Conservation (phyloP, 2,113 vertebrate species). For the Silurus meridionalis region DNA sequence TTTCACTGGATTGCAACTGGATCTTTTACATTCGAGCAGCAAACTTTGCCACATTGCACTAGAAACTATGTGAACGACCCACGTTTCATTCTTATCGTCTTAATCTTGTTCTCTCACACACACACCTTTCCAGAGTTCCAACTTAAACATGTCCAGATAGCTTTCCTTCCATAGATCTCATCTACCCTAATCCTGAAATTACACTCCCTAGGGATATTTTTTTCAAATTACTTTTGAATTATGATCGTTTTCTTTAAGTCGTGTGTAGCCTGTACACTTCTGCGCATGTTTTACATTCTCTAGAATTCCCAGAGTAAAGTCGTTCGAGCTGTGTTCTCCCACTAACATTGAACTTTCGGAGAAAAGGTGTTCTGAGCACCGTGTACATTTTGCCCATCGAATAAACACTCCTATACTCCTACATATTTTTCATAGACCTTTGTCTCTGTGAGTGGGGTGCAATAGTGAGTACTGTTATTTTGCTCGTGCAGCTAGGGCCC, state of each 20-base stretch:
- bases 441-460: slow-evolving; percentile 46
- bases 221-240: slow-evolving; percentile 29
- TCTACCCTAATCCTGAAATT: slow-evolving; percentile 62
- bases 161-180: slow-evolving; percentile 52
- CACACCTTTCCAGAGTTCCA: slow-evolving; percentile 33
- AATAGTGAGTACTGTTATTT: slow-evolving; percentile 43
- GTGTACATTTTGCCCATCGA: slow-evolving; percentile 58
- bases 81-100: slow-evolving; percentile 37
- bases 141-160: slow-evolving; percentile 63
- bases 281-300: neutral
- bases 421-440: slow-evolving; percentile 68
- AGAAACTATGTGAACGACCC: slow-evolving; percentile 15
- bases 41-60: slow-evolving; percentile 46
- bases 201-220: slow-evolving; percentile 54
- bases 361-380: slow-evolving; percentile 24
- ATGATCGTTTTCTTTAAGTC: slow-evolving; percentile 10
- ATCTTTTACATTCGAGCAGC: slow-evolving; percentile 55
- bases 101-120: neutral
- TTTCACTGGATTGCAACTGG: slow-evolving; percentile 57
- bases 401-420: slow-evolving; percentile 72
- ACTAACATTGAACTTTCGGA: slow-evolving; percentile 33
- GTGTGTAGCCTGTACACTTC: slow-evolving; percentile 14
- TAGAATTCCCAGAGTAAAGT: neutral
- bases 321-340: slow-evolving; percentile 9
- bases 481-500: slow-evolving; percentile 55